A percentile compares a stretch with the other conserved stretches of the same genome.
phyloP scores from a whole-genome alignment of 2,888 invertebrate genomes.

The Trachelus troglodyta region DNA sequence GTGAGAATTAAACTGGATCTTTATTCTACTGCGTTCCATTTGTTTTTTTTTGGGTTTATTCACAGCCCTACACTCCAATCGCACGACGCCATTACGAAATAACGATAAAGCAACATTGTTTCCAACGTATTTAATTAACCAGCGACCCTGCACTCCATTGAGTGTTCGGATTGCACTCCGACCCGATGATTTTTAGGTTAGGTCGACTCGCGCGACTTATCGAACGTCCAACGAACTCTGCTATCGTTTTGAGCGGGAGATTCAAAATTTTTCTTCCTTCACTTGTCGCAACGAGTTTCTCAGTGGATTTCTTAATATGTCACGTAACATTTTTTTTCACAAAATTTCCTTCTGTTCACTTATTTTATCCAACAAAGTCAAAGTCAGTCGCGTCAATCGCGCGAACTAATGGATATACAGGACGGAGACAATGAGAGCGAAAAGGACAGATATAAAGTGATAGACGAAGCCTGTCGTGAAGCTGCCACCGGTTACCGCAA shows the following conservation, averaged over 20 bases:
- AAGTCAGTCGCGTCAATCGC: neutral
- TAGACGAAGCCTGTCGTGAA: neutral
- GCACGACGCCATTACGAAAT: neutral
- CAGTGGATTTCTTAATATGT: no score
- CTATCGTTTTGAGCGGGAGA: neutral
- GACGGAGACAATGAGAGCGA: neutral
- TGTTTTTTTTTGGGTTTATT: neutral
- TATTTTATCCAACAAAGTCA: neutral
- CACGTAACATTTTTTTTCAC: no score
- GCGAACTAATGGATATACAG: neutral
- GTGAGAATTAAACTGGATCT: neutral
- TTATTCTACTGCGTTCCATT: neutral
- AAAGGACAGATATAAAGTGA: neutral
- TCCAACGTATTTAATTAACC: neutral
- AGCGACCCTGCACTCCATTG: neutral
- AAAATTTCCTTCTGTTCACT: neutral
- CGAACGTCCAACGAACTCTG: neutral
- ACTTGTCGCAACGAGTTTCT: no score
- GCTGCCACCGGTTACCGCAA: slow-evolving; percentile 10
- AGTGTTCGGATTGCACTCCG: neutral
- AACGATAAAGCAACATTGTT: neutral
- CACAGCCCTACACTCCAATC: neutral
- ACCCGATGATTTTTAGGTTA: neutral
- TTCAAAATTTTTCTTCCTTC: neutral
- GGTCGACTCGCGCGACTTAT: neutral